A percentile compares a stretch with the other conserved stretches of the same genome.
phyloP scores from a whole-genome alignment of 1,140 invertebrate genomes.

The Zophobas atratus region DNA sequence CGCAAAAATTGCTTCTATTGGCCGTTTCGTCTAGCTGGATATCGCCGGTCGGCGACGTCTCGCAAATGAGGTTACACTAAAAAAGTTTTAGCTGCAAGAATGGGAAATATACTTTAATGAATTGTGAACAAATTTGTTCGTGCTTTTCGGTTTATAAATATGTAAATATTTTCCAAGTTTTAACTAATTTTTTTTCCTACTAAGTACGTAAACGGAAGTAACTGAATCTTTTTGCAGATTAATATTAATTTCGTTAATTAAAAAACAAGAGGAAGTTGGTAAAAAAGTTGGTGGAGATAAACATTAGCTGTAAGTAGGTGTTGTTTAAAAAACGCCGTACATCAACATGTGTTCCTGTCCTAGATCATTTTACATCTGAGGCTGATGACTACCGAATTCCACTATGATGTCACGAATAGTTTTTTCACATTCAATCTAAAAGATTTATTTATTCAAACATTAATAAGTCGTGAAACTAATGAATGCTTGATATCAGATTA shows the following conservation, averaged over 20 bases:
- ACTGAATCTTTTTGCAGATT: too few relatives aligned
- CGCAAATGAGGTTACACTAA: background rate
- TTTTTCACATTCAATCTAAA: background rate
- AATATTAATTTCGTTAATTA: too few relatives aligned
- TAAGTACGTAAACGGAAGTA: too few relatives aligned
- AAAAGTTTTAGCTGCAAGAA: background rate
- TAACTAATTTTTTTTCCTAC: too few relatives aligned
- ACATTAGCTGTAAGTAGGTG: background rate
- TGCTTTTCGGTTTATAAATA: too few relatives aligned
- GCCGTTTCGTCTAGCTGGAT: background rate
- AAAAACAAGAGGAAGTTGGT: too few relatives aligned
- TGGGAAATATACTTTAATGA: background rate
- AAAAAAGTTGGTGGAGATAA: too few relatives aligned
- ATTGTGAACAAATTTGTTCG: background rate
- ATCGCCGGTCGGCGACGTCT: background rate
- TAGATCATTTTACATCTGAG: slow-evolving; percentile 19
- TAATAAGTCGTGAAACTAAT: background rate
- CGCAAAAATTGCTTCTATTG: slow-evolving; percentile 34
- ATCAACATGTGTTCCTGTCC: background rate
- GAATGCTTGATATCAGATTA: background rate
- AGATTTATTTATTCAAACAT: background rate
- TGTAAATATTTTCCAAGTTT: too few relatives aligned
- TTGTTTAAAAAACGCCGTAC: background rate
- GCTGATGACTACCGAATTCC: slow-evolving; percentile 12
- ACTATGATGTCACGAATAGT: slow-evolving; percentile 10